Conservation (phyloP, 37 sponge, comb jelly and placozoan species). For the Petrosia ficiformis region DNA sequence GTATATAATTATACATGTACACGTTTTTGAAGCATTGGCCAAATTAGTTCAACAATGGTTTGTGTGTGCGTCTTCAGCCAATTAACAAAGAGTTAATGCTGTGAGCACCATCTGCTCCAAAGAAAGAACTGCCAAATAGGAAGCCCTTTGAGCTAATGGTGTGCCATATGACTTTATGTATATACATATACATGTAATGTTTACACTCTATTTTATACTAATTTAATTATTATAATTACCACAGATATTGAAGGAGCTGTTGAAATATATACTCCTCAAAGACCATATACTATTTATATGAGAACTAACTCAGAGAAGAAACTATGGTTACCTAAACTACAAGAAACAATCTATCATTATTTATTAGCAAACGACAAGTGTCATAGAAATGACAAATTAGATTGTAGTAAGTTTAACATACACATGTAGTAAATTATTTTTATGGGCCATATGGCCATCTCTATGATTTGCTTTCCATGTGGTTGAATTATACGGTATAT, state of each 20-base stretch:
- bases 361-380: slow-evolving; percentile 21
- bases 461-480: no score
- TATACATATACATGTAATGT: background rate
- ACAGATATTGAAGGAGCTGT: slow-evolving; percentile 79
- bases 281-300: slow-evolving; percentile 88
- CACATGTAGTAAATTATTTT: background rate
- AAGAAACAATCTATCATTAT: slow-evolving; percentile 66
- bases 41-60: no score
- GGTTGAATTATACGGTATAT: no score
- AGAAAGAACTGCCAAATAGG: no score
- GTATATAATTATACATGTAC: no score
- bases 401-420: background rate
- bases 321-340: slow-evolving; percentile 77
- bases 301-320: slow-evolving; percentile 79
- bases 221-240: background rate
- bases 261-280: slow-evolving; percentile 86
- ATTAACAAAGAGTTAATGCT: no score
- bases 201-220: background rate
- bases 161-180: no score
- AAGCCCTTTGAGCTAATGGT: no score
- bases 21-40: no score
- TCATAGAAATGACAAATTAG: background rate
- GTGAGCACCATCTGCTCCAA: no score
- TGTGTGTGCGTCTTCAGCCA: no score
- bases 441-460: no score